Conservation (phyloP, 92 coral and sea anemone genomes). For the Palythoa grandiflora region DNA sequence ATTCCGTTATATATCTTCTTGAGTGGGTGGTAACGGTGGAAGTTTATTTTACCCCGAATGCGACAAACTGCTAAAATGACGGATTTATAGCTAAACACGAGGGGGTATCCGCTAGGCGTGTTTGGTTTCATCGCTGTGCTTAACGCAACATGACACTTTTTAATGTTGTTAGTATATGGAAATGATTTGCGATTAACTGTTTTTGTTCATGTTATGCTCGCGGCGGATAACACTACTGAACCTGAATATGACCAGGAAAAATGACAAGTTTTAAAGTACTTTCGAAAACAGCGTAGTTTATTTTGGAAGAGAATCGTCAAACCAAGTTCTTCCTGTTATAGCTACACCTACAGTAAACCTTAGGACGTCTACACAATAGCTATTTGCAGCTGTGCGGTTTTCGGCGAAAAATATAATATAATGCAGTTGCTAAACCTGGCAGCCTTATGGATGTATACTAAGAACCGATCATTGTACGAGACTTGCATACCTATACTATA, state of each 20-base stretch:
- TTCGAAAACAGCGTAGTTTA: not conserved
- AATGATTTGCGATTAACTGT: conserved; percentile 28
- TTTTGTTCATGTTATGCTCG: conserved; percentile 23
- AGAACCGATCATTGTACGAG: not conserved
- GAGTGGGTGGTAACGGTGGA: conserved; percentile 51
- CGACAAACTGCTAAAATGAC: conserved; percentile 37
- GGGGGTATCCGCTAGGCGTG: conserved; percentile 48
- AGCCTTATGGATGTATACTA: not conserved
- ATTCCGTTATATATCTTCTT: conserved; percentile 33
- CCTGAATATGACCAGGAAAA: not conserved
- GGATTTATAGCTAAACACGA: conserved; percentile 21
- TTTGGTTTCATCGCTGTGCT: conserved; percentile 46
- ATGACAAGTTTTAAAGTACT: not conserved
- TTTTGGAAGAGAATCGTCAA: not conserved
- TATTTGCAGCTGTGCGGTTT: not conserved
- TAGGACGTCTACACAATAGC: not conserved
- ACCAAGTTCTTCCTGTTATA: too few species aligned
- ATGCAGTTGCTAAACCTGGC: not conserved
- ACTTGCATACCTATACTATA: not conserved
- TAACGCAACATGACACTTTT: conserved; percentile 23
- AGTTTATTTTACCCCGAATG: conserved; percentile 36
- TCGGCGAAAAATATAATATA: not conserved
- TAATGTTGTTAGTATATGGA: conserved; percentile 25
- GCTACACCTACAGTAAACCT: not conserved
- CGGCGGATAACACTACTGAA: not conserved